phyloP scores from a whole-genome alignment of 2,888 invertebrate species.

The Atrina japonica region DNA sequence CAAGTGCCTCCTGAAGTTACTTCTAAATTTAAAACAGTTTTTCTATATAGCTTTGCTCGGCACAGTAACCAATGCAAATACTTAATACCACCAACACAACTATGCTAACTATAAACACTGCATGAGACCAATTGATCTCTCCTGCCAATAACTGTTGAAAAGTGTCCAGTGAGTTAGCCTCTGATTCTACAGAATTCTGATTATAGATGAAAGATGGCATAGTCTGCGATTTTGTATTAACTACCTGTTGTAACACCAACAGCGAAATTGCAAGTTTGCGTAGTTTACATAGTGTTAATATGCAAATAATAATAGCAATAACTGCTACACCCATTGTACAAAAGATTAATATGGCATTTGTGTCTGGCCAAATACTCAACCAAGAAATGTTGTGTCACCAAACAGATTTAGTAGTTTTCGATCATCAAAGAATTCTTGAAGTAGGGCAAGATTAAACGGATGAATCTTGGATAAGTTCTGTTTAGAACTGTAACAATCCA shows the following conservation, averaged over 20 bases:
- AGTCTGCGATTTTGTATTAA: too few species aligned
- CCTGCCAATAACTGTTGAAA: conserved; percentile 1
- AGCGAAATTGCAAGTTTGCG: conserved; percentile 17
- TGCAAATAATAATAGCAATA: conserved; percentile 8
- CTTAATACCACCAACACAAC: conserved; percentile 6
- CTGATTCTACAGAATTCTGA: background rate
- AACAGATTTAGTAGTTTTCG: background rate
- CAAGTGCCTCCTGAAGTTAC: conserved; percentile 9
- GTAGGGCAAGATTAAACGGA: too few species aligned
- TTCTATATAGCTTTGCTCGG: background rate
- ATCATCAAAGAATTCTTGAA: too few species aligned
- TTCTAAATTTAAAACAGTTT: conserved; percentile 13
- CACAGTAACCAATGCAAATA: background rate
- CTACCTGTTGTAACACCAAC: background rate
- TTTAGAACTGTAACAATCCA: conserved; percentile 1
- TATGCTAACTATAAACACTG: background rate
- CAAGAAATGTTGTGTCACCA: conserved; percentile 2
- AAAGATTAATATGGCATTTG: too few species aligned
- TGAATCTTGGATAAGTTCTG: too few species aligned
- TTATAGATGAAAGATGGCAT: too few species aligned
- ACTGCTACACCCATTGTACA: too few species aligned
- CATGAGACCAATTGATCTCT: conserved; percentile 26
- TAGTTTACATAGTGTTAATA: too few species aligned
- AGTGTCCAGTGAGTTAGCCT: background rate
- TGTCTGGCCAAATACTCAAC: too few species aligned